Percentiles rank a stretch among this genome's conserved stretches.
Evolutionary conservation across 2,888 invertebrate species (phyloP).

Genomic region (Seladonia tumulorum): DNA sequence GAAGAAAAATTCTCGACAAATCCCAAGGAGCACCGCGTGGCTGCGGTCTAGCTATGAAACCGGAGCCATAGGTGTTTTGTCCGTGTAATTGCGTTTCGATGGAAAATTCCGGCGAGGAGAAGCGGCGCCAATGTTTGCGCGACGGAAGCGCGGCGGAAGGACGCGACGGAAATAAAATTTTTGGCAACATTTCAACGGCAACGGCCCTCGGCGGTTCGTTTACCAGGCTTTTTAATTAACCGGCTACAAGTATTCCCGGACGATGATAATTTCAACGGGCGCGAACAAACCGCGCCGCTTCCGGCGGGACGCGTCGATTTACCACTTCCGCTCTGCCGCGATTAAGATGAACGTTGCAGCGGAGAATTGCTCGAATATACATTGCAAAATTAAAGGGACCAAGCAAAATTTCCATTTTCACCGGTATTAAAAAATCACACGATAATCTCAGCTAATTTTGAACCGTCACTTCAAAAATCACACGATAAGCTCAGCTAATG

Average conservation of each 20-base stretch:
- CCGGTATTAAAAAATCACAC: too few species aligned
- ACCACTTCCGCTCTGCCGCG: slow-evolving; percentile 27
- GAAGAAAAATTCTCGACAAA: neutral
- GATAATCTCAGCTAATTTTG: too few species aligned
- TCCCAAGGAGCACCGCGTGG: slow-evolving; percentile 10
- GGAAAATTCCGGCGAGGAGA: slow-evolving; percentile 43
- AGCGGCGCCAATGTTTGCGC: slow-evolving; percentile 52
- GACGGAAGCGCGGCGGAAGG: slow-evolving; percentile 50
- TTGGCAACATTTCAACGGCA: slow-evolving; percentile 73
- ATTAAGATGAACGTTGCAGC: slow-evolving; percentile 13
- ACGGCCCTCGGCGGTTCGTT: slow-evolving; percentile 35
- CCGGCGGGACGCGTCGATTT: slow-evolving; percentile 42
- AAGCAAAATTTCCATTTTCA: neutral
- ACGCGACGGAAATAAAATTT: slow-evolving; percentile 64
- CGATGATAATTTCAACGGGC: slow-evolving; percentile 58
- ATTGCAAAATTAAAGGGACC: neutral
- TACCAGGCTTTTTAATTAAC: slow-evolving; percentile 72
- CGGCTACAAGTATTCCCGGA: slow-evolving; percentile 55
- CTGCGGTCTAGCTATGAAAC: slow-evolving; percentile 10
- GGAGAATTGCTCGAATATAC: neutral
- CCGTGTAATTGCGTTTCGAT: slow-evolving; percentile 62
- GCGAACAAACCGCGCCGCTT: slow-evolving; percentile 18
- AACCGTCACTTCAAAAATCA: too few species aligned
- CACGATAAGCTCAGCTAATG: too few species aligned
- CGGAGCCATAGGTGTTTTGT: slow-evolving; percentile 42